A percentile compares a stretch with the other conserved stretches of the same genome.
Evolutionary conservation across 2,888 invertebrate species (phyloP).

Genomic region (Operophtera brumata): DNA sequence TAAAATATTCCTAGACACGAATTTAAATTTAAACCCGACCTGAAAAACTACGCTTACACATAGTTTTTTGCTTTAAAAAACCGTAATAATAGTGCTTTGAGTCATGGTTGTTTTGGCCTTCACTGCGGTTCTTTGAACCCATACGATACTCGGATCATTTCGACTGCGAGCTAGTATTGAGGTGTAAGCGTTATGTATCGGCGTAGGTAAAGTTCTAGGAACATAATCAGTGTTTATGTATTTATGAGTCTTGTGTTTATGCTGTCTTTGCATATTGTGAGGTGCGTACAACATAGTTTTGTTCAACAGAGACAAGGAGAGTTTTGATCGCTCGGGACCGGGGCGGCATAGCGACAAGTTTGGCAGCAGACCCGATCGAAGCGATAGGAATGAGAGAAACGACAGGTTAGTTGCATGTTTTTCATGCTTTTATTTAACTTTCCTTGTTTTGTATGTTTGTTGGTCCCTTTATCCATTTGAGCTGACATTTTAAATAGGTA

Average conservation of each 20-base stretch:
- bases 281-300: slow-evolving; percentile 9
- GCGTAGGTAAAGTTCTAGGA: slow-evolving; percentile 26
- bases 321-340: slow-evolving; percentile 65
- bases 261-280: neutral
- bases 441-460: too few relatives aligned
- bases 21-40: neutral
- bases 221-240: slow-evolving; percentile 7
- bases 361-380: slow-evolving; percentile 53
- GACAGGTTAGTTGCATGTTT: slow-evolving; percentile 43
- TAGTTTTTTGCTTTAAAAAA: slow-evolving; percentile 59
- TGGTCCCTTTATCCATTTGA: too few relatives aligned
- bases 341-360: slow-evolving; percentile 70
- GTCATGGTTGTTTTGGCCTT: slow-evolving; percentile 66
- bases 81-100: slow-evolving; percentile 60
- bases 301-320: slow-evolving; percentile 60
- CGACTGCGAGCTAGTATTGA: slow-evolving; percentile 18
- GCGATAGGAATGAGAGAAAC: slow-evolving; percentile 43
- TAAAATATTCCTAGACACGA: too few relatives aligned
- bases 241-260: slow-evolving; percentile 26
- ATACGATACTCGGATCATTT: slow-evolving; percentile 32
- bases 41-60: slow-evolving; percentile 34
- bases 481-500: too few relatives aligned
- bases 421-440: too few relatives aligned
- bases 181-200: slow-evolving; percentile 56
- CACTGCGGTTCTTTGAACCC: slow-evolving; percentile 68